Percentiles rank a stretch among this genome's conserved stretches.
phyloP scores from a whole-genome alignment of 2,888 invertebrate species.

The Caenorhabditis sp. region DNA sequence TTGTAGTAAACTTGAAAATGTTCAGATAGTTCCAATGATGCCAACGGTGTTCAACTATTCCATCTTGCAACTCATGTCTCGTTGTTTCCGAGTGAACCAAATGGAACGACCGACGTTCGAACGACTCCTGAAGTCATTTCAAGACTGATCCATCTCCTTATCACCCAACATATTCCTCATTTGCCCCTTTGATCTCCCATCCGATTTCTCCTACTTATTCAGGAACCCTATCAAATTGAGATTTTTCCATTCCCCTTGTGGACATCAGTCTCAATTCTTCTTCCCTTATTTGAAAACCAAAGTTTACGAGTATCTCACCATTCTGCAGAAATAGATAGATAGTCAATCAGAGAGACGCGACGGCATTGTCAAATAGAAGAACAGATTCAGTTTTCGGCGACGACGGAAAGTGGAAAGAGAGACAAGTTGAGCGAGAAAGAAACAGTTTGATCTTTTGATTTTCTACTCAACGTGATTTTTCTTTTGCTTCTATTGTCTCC shows the following conservation, averaged over 20 bases:
- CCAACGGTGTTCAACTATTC: slow-evolving; percentile 55
- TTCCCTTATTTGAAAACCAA: slow-evolving; percentile 20
- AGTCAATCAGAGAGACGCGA: slow-evolving; percentile 17
- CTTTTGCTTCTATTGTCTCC: too few relatives aligned
- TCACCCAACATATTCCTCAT: slow-evolving; percentile 32
- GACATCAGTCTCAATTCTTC: too few relatives aligned
- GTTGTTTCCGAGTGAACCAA: slow-evolving; percentile 65
- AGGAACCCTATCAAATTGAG: slow-evolving; percentile 29
- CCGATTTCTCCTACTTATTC: slow-evolving; percentile 52
- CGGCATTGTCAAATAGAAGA: slow-evolving; percentile 55
- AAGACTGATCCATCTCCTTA: slow-evolving; percentile 16
- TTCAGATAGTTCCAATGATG: slow-evolving; percentile 51
- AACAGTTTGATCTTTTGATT: slow-evolving; percentile 46
- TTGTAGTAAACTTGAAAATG: too few relatives aligned
- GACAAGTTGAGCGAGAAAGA: background rate
- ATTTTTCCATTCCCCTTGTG: too few relatives aligned
- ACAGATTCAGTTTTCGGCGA: slow-evolving; percentile 40
- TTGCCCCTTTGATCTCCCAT: slow-evolving; percentile 36
- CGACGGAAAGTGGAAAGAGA: slow-evolving; percentile 22
- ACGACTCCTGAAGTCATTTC: slow-evolving; percentile 40
- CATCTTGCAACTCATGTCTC: slow-evolving; percentile 36
- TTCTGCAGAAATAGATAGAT: slow-evolving; percentile 14
- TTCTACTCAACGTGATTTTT: slow-evolving; percentile 24
- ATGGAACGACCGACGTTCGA: slow-evolving; percentile 62
- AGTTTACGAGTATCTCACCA: slow-evolving; percentile 51